Conservation (phyloP, 2,888 invertebrate species). For the Tachina grossa region DNA sequence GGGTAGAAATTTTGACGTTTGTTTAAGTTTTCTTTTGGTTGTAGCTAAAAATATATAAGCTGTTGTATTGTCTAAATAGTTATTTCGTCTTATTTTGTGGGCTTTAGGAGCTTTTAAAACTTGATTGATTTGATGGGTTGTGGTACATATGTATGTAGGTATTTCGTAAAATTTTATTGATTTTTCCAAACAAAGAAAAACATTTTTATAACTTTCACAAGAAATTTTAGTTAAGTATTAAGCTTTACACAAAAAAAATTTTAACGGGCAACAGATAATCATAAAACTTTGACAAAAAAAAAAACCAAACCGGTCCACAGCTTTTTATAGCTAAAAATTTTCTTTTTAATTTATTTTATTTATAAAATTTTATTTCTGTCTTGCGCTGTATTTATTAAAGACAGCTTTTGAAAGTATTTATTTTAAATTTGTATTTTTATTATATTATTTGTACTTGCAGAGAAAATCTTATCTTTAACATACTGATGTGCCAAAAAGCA, state of each 20-base stretch:
- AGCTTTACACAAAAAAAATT: neutral
- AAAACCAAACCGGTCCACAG: conserved; percentile 59
- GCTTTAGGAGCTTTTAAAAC: conserved; percentile 25
- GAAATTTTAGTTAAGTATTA: neutral
- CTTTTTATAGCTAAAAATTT: conserved; percentile 37
- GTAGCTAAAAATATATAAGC: conserved; percentile 12
- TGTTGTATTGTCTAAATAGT: conserved; percentile 9
- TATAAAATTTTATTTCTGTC: conserved; percentile 2
- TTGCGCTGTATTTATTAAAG: conserved; percentile 17
- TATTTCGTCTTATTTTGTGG: conserved; percentile 25
- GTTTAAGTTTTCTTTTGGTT: conserved; percentile 29
- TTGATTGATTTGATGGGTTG: conserved; percentile 28
- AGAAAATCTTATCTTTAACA: conserved; percentile 3
- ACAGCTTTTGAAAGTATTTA: neutral
- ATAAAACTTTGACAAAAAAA: neutral
- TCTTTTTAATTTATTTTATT: neutral
- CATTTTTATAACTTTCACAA: neutral
- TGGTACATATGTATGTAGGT: neutral
- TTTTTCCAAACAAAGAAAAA: conserved; percentile 51
- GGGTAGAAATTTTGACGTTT: conserved; percentile 4
- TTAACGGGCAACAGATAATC: neutral
- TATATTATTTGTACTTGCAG: conserved; percentile 16
- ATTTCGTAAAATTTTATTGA: conserved; percentile 53
- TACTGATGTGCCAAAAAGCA: neutral
- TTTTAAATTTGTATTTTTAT: neutral